A percentile compares a stretch with the other conserved stretches of the same genome.
Conservation (phyloP, 1,140 invertebrate genomes). For the Physella acuta region DNA sequence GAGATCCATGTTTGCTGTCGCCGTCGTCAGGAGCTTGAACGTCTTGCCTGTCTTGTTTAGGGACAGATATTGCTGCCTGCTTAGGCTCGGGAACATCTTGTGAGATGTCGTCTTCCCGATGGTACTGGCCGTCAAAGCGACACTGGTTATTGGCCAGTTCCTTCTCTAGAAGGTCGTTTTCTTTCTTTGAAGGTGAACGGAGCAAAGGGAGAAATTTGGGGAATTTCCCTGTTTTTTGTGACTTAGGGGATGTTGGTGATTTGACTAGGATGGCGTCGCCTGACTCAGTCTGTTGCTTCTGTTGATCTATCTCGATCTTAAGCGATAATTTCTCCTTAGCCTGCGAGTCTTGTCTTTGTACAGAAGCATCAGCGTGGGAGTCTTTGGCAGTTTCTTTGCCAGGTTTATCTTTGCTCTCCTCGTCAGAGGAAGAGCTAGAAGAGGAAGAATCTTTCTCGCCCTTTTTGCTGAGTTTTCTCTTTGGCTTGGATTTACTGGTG, state of each 20-base stretch:
- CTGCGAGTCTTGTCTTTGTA: no score
- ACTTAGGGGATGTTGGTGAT: conserved; percentile 13
- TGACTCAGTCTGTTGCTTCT: background rate
- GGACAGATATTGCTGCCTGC: no score
- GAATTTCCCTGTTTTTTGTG: conserved; percentile 11
- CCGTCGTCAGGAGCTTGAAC: no score
- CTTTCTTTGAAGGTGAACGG: conserved; percentile 6
- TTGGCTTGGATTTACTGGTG: background rate
- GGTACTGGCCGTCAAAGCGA: conserved; percentile 26
- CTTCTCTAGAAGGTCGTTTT: background rate
- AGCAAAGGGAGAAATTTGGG: background rate
- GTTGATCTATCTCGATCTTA: no score
- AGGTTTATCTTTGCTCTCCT: background rate
- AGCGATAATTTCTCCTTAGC: no score
- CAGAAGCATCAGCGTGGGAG: no score
- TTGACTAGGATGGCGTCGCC: background rate
- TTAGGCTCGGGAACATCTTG: conserved; percentile 1
- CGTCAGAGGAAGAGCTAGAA: background rate
- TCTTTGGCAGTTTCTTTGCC: background rate
- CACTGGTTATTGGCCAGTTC: background rate
- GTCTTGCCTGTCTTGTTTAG: no score
- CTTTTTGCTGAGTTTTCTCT: background rate
- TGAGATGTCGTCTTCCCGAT: conserved; percentile 23
- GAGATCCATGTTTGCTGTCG: background rate
- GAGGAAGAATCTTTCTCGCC: background rate